Evolutionary conservation across 2,888 invertebrate species (phyloP).

Genomic region (Crepidodera aurea): DNA sequence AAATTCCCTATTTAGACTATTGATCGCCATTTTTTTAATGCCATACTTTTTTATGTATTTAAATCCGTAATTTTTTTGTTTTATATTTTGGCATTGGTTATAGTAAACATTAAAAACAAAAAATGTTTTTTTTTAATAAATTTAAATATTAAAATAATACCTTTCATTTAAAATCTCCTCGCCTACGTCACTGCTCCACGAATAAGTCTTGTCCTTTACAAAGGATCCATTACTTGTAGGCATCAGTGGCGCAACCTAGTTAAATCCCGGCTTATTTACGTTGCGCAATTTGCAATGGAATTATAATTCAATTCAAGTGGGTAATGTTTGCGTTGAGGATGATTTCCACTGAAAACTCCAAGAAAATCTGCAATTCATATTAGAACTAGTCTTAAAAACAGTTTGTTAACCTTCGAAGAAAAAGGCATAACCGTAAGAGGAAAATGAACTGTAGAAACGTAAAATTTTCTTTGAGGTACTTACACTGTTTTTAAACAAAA

Average conservation of each 20-base stretch:
- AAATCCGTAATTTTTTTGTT: too few relatives aligned
- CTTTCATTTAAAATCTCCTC: too few relatives aligned
- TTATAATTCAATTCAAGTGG: slow-evolving; percentile 17
- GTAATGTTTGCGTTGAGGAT: slow-evolving; percentile 7
- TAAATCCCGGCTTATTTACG: not conserved
- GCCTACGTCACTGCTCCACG: not conserved
- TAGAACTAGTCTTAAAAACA: slow-evolving; percentile 13
- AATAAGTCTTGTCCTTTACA: not conserved
- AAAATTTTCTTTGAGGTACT: too few relatives aligned
- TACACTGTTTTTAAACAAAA: too few relatives aligned
- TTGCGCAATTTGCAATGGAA: slow-evolving; percentile 16
- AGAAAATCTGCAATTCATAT: slow-evolving; percentile 21
- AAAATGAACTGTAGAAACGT: too few relatives aligned
- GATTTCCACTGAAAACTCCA: slow-evolving; percentile 15
- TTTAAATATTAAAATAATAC: too few relatives aligned
- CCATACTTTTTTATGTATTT: too few relatives aligned
- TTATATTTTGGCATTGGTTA: too few relatives aligned
- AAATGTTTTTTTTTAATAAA: too few relatives aligned
- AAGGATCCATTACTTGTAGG: not conserved
- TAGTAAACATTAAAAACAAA: too few relatives aligned
- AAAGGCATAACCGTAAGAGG: not conserved
- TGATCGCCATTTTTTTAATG: too few relatives aligned
- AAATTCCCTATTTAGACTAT: too few relatives aligned
- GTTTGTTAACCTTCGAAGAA: slow-evolving; percentile 10
- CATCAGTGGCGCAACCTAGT: slow-evolving; percentile 13